These are phyloP conservation scores for Papilio xuthus DNA, from an alignment of 1,140 invertebrate species.

Conservation along the genomic window DNA sequence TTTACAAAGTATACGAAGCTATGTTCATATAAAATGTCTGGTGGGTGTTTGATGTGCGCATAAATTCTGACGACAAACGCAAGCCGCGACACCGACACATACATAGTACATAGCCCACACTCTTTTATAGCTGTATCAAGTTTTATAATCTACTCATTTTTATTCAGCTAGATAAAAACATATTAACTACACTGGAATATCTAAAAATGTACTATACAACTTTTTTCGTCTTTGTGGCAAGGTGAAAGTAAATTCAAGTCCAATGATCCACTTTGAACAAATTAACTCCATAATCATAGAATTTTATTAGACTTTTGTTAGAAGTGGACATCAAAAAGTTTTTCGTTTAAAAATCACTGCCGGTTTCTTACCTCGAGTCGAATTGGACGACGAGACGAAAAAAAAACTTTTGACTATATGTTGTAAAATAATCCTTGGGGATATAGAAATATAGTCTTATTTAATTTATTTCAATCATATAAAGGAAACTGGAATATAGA, in stretches of 20 bases:
- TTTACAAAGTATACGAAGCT: conserved; percentile 6
- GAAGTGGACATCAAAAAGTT: conserved; percentile 20
- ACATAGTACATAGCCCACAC: not conserved
- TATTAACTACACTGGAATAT: conserved; percentile 2
- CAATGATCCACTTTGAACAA: not conserved
- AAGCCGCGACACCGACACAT: not conserved
- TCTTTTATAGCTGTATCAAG: conserved; percentile 6
- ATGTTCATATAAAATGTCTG: conserved; percentile 22
- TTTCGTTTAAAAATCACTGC: conserved; percentile 18
- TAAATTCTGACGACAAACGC: not conserved
- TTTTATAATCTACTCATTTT: conserved; percentile 20
- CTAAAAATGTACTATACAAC: not conserved
- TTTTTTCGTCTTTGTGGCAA: too few relatives aligned
- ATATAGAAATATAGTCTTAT: not conserved
- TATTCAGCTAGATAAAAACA: conserved; percentile 11
- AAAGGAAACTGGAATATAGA: not conserved
- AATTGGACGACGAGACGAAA: not conserved
- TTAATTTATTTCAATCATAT: not conserved
- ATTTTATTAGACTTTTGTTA: not conserved
- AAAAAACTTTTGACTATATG: not conserved
- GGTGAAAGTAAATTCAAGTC: not conserved
- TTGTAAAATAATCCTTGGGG: not conserved
- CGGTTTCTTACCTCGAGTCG: not conserved
- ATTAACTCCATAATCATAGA: not conserved
- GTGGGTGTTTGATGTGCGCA: conserved; percentile 9